phyloP scores from a whole-genome alignment of 1,140 invertebrate genomes.

The Gryon sp. region DNA sequence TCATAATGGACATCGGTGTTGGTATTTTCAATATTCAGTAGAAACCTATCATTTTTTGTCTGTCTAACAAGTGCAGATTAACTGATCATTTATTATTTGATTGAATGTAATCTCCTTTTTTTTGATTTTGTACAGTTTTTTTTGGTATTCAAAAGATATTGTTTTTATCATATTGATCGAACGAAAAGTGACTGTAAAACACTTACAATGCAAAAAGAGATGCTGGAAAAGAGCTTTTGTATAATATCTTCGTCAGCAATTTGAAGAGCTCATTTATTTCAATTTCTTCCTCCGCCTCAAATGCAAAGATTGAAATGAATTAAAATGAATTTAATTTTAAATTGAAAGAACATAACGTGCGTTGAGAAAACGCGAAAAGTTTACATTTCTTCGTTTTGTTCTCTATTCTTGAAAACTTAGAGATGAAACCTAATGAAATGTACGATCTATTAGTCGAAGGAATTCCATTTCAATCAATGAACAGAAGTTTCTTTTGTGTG shows the following conservation, averaged over 20 bases:
- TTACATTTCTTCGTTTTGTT: slow-evolving; percentile 8
- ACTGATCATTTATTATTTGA: too few relatives aligned
- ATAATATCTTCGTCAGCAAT: slow-evolving; percentile 8
- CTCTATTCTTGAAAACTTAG: slow-evolving; percentile 26
- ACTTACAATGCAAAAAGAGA: neutral
- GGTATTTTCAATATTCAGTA: too few relatives aligned
- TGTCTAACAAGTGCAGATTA: too few relatives aligned
- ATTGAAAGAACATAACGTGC: slow-evolving; percentile 2
- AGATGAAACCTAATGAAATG: slow-evolving; percentile 14
- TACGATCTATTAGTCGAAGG: slow-evolving; percentile 5
- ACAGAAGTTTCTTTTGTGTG: slow-evolving; percentile 65
- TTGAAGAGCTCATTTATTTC: slow-evolving; percentile 14
- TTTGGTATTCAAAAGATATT: too few relatives aligned
- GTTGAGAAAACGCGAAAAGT: slow-evolving; percentile 4
- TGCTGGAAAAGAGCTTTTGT: slow-evolving; percentile 2
- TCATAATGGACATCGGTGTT: too few relatives aligned
- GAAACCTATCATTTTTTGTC: too few relatives aligned
- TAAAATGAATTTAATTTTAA: slow-evolving; percentile 32
- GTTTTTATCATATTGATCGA: too few relatives aligned
- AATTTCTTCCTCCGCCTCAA: too few relatives aligned
- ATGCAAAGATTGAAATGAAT: slow-evolving; percentile 20
- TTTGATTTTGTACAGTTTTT: too few relatives aligned
- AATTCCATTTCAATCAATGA: slow-evolving; percentile 7
- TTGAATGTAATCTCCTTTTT: too few relatives aligned
- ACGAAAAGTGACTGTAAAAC: too few relatives aligned